These are phyloP conservation scores for Amblyraja radiata DNA, from an alignment of 2,797 vertebrate species.

Conservation along the genomic window DNA sequence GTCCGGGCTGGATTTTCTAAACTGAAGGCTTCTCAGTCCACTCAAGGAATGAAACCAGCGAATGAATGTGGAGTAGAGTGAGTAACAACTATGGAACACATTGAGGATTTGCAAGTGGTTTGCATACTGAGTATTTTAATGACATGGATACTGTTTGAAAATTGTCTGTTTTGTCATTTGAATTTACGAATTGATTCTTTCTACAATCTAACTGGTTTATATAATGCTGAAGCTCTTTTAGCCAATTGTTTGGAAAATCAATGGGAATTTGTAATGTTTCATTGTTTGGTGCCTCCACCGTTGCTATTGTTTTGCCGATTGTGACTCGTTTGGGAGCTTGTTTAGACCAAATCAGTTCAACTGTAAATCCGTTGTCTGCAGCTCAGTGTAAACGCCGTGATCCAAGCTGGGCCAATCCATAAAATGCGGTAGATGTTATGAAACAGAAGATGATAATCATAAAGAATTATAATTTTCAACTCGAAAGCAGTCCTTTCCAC, in stretches of 20 bases:
- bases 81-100: neutral
- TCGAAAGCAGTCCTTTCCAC: neutral
- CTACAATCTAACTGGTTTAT: constrained; percentile 35
- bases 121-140: constrained; percentile 29
- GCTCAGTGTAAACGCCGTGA: neutral
- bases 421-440: neutral
- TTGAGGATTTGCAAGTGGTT: constrained; percentile 34
- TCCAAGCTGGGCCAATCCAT: neutral
- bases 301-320: neutral
- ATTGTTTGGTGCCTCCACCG: neutral
- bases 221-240: constrained; percentile 21
- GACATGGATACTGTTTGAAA: constrained; percentile 23
- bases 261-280: constrained; percentile 33
- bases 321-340: constrained; percentile 2
- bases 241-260: constrained; percentile 33
- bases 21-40: neutral
- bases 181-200: constrained; percentile 37
- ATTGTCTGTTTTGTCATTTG: constrained; percentile 37
- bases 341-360: constrained; percentile 16
- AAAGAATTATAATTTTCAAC: neutral
- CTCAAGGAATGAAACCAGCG: constrained; percentile 4
- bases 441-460: neutral
- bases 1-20: neutral
- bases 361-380: neutral
- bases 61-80: constrained; percentile 14